These are phyloP conservation scores for Calidris pygmaea DNA, from an alignment of 2,113 vertebrate species.

Conservation along the genomic window DNA sequence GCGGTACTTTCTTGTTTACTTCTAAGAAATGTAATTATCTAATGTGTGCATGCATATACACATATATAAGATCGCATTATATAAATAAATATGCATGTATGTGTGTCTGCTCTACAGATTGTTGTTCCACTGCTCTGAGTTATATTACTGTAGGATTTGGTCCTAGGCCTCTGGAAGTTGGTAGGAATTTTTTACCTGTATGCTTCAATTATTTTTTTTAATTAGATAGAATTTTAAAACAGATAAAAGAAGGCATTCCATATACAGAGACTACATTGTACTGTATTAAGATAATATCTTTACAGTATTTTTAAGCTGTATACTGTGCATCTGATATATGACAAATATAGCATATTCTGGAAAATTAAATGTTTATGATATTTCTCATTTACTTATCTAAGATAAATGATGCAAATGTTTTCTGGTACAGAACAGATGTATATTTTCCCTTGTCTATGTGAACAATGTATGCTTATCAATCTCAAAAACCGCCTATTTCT, in stretches of 20 bases:
- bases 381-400: neutral
- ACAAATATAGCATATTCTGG: neutral
- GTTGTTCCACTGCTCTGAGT: neutral
- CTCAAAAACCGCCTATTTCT: neutral
- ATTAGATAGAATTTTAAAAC: neutral
- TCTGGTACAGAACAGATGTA: neutral
- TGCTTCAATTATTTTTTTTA: neutral
- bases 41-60: neutral
- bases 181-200: neutral
- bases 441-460: neutral
- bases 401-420: neutral
- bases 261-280: neutral
- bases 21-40: neutral
- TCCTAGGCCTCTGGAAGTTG: neutral
- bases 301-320: neutral
- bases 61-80: neutral
- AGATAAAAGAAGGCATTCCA: neutral
- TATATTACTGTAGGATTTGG: neutral
- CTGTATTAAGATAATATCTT: neutral
- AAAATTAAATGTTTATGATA: neutral
- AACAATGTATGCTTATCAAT: neutral
- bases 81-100: neutral
- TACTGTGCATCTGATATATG: neutral
- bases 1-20: neutral
- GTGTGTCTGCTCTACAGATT: neutral